Conservation (phyloP, 92 coral and sea anemone genomes). For the Metridium senile region DNA sequence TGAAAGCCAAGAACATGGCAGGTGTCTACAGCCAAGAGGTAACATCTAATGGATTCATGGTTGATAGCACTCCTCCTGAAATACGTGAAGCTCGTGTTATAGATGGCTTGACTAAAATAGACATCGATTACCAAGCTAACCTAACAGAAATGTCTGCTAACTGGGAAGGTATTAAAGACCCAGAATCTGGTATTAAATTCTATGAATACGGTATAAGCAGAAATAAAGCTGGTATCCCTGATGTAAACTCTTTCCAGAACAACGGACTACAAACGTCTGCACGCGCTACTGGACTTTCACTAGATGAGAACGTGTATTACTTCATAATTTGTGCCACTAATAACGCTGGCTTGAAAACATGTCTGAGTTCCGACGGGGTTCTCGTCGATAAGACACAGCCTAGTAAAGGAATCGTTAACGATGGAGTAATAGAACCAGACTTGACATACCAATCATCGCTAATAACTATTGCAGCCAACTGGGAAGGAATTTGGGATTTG, state of each 20-base stretch:
- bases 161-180: slow-evolving; percentile 86
- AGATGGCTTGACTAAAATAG: slow-evolving; percentile 76
- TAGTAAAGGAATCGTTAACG: slow-evolving; percentile 86
- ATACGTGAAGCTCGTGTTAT: slow-evolving; percentile 71
- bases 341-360: slow-evolving; percentile 70
- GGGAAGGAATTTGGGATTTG: slow-evolving; percentile 98
- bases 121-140: slow-evolving; percentile 84
- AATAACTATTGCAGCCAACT: slow-evolving; percentile 81
- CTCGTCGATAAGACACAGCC: slow-evolving; percentile 82
- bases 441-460: slow-evolving; percentile 76
- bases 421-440: slow-evolving; percentile 94
- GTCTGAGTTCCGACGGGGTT: slow-evolving; percentile 90
- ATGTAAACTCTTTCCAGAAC: slow-evolving; percentile 58
- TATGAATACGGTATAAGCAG: slow-evolving; percentile 87
- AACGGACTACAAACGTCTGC: slow-evolving; percentile 76
- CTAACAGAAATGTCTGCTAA: slow-evolving; percentile 68
- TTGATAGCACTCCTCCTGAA: slow-evolving; percentile 82
- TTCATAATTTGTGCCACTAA: slow-evolving; percentile 85
- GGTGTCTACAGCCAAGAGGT: slow-evolving; percentile 72
- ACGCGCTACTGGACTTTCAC: slow-evolving; percentile 55
- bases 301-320: slow-evolving; percentile 79
- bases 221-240: slow-evolving; percentile 68
- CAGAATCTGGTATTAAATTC: slow-evolving; percentile 75
- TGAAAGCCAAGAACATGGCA: slow-evolving; percentile 89
- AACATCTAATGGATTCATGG: slow-evolving; percentile 88